Base-by-base conservation (phyloP, 2,888 invertebrate species). In the Uloborus plumipes region DNA sequence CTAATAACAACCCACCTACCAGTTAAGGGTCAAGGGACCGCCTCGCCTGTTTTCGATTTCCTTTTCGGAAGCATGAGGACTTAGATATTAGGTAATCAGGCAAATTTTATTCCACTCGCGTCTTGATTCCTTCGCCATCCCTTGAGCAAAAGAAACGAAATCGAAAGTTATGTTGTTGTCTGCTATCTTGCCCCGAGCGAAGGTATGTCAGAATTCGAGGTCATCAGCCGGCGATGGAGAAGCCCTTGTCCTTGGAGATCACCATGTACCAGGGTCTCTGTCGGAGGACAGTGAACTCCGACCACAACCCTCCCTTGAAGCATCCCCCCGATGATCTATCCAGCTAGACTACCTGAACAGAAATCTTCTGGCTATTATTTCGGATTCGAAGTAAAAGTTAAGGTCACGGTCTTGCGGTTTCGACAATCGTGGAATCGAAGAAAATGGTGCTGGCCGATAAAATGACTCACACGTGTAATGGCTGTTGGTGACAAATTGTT, bases 41-140 rank as follows among this genome's bases (percentile, higher is more conserved):
- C 31, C 31, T 31, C 31, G 31, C 31, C 31, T 31, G 31, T 31
- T 31, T 31, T 31, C 31, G 31, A 31, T 31, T 31, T 31, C 31
- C 31, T 31, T 31, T 31, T 31, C 31, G 31, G 31, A 31, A 31
- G 31, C 31, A 31, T 7, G 31, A 31, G 31, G 22, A 53, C 53
- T 62, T 53, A 39, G 26, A 55, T 75, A 66, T 75, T 75, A 59
- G 74, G 74, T 66, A 75, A 75, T 66, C 39, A 59, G 26, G 66
- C 9, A 47, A 55, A 22, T 9, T 66, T 49, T 50, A 75, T 50
- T 20, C 74, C 13, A 20, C 59, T 75, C 74, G 39, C 74, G 66
- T 75, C 66, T 62, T 2, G 6, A 2, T 39, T 59, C 20, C 18
- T 18, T 22, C 20, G 31, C 16, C 55, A 26, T 15, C 13, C 11